Evolutionary conservation across 2,888 invertebrate species (phyloP), one percentile per base, ranked within the genome.

Genomic region (Ryuthela nishihirai): DNA sequence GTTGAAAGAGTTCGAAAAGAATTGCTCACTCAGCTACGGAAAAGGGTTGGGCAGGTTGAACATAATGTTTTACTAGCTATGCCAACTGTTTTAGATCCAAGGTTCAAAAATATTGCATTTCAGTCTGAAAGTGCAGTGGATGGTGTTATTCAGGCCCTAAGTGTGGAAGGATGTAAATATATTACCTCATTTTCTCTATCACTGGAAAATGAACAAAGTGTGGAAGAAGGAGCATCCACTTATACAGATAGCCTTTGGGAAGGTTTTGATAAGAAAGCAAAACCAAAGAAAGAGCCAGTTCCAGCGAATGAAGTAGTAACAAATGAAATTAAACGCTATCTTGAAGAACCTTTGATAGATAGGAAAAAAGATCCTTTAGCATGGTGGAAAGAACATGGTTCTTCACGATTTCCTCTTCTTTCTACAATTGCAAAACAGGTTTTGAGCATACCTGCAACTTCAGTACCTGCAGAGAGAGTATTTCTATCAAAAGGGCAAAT

Each of bases 61-160:
- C 48, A 59, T n/a, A 53, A 53, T 21, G 35, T 53, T 12, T 39
- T 53, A 43, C 35, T 59, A 10, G 53, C 59, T 4, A 53, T 59
- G 53, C 47, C 59, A 35, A 59, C 59, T n/a, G 43, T 59, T 7
- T 32, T 59, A 20, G 59, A 59, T 26, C 59, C 59, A 9, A 38
- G 59, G 29, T 59, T 59, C 38, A 59, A 59, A 18, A 59, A 59
- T 21, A 59, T 59, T 25, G 59, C 59, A 18, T 59, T 59, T 35
- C 59, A 59, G n/a, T 53, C 53, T 12, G 59, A 59, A 44, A 38
- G 38, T 10, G 59, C 59, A 34, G 59, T 59, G 21, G 59, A 59
- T 17, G 42, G 53, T 26, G 53, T 53, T 10, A 48, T 59, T 32
- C 53, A 53, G 39, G 53, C 52, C 15, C 43, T 59, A 4, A 53